Evolutionary conservation across 92 coral and sea anemone species (phyloP), one percentile per base, ranked within the genome.

Genomic region (Palythoa grandis): DNA sequence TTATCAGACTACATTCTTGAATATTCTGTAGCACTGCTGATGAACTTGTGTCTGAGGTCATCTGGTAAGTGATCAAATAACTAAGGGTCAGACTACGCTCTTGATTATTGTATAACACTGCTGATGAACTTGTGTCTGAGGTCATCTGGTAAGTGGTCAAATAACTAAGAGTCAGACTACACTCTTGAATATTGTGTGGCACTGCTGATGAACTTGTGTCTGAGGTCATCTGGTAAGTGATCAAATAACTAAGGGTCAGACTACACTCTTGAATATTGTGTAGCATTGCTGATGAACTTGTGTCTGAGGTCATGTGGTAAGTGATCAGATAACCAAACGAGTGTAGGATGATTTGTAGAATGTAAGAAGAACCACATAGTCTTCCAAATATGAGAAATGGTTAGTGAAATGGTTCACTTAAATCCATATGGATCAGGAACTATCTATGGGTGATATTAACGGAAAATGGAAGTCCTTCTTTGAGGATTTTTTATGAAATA

Each of bases 101-200:
- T 96, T 82, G 99, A 96, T 71, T 96, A 96, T 75, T 94, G 97
- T 7, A 98, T 96, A 58, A 98, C 99, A 10, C 86, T 96, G 82
- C 87, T 96, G 71, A 96, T 96, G 99, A 96, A 96, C 83, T 92
- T 96, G 66, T 94, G 95, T 76, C 91, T 96, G 6, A 89, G 99
- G 25, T 94, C 99, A 37, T 88, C 95, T 70, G 98, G 98, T 94
- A 39, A 71, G 93, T 78, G 19, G n/a, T 20, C 78, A 17, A 19
- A 65, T 65, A n/a, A 0, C 10, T n/a, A 65, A 8, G 3, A 3
- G 17, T 3, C 17, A 29, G 25, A 22, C 6, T 10, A 96, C 85
- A 91, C 98, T 4, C 88, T 96, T 82, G 99, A 96, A 75, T 96
- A 96, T 75, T 94, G 97, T 7, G 99, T 96, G 67, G 98, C 99